phyloP scores from a whole-genome alignment of 2,888 invertebrate species.

The Julus scanicus region DNA sequence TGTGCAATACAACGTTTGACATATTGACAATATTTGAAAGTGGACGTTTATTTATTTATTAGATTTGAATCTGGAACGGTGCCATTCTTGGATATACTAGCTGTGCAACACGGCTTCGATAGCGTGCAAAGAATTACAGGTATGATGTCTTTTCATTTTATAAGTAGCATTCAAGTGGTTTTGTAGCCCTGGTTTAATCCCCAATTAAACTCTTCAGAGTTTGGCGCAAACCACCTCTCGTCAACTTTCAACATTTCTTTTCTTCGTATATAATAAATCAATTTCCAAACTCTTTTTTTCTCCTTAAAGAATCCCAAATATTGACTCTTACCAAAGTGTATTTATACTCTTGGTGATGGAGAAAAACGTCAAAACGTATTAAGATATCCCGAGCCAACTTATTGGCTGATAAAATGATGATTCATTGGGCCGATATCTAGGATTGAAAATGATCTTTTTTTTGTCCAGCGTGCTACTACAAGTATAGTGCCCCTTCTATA shows the following conservation, averaged over 20 bases:
- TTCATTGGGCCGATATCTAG: constrained; percentile 17
- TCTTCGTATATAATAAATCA: background rate
- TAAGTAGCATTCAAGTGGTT: background rate
- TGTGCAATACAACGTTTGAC: no score
- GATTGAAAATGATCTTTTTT: constrained; percentile 24
- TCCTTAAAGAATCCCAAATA: constrained; percentile 33
- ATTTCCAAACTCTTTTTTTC: constrained; percentile 4
- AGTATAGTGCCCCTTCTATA: background rate
- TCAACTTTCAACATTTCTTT: constrained; percentile 18
- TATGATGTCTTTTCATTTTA: background rate
- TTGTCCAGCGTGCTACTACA: background rate
- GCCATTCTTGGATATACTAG: constrained; percentile 84
- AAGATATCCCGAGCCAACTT: background rate
- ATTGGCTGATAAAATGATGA: constrained; percentile 44
- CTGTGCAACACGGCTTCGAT: constrained; percentile 83
- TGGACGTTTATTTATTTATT: constrained; percentile 62
- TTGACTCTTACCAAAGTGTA: constrained; percentile 13
- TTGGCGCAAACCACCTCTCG: background rate
- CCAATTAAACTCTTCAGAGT: background rate
- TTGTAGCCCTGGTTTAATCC: no score
- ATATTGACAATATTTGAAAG: no score
- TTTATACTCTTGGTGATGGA: constrained; percentile 3
- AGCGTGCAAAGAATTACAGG: constrained; percentile 70
- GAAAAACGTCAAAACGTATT: constrained; percentile 33
- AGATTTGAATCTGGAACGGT: constrained; percentile 96